Conservation (phyloP, 2,113 vertebrate species). For the Hylia prasina region DNA sequence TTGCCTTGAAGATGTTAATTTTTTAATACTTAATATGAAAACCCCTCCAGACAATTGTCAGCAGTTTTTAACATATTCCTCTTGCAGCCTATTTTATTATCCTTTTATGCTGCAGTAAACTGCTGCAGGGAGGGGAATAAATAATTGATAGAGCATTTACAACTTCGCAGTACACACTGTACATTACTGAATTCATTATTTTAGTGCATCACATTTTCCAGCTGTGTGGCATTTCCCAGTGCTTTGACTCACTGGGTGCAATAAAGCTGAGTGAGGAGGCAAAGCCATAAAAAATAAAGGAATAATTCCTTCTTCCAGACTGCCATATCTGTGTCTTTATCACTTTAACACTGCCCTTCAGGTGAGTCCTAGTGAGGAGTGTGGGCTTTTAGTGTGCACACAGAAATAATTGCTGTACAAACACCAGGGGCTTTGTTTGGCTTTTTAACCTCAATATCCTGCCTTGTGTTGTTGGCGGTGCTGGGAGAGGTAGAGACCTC, state of each 20-base stretch:
- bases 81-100: neutral
- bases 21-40: neutral
- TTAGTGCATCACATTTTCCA: neutral
- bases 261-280: neutral
- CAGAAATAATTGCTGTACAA: neutral
- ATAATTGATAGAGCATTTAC: neutral
- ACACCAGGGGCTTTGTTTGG: rapidly evolving
- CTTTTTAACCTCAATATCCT: neutral
- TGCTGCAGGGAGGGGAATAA: neutral
- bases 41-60: neutral
- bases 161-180: neutral
- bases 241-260: neutral
- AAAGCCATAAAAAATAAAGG: neutral
- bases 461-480: neutral
- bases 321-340: neutral
- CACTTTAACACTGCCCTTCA: neutral
- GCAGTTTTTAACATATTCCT: neutral
- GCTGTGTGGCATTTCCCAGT: neutral
- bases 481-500: neutral
- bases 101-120: neutral
- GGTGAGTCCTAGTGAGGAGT: neutral
- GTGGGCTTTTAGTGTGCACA: neutral
- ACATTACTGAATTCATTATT: neutral
- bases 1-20: neutral
- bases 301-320: neutral